phyloP scores from a whole-genome alignment of 1,140 invertebrate genomes.

The Drosophila miranda region DNA sequence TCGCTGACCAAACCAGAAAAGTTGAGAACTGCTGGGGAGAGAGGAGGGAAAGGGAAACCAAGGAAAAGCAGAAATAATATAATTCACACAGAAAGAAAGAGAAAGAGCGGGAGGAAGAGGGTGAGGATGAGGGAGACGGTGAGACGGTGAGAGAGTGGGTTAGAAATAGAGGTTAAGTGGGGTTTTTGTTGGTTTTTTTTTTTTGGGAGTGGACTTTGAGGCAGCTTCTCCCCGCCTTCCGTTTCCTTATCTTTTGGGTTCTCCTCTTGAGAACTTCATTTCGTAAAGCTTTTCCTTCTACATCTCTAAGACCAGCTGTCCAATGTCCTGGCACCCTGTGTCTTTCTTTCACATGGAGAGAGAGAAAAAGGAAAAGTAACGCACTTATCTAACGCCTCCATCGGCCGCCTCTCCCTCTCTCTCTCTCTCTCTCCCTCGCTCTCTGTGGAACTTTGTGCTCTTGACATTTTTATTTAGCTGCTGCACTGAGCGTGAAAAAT shows the following conservation, averaged over 20 bases:
- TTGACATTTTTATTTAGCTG: slow-evolving; percentile 81
- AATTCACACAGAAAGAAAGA: slow-evolving; percentile 46
- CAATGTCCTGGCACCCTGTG: slow-evolving; percentile 29
- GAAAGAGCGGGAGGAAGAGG: neutral
- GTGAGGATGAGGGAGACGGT: too few relatives aligned
- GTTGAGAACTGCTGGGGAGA: neutral
- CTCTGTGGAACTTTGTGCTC: slow-evolving; percentile 53
- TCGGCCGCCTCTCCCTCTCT: slow-evolving; percentile 16
- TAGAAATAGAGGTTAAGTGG: slow-evolving; percentile 50
- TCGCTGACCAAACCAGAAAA: slow-evolving; percentile 56
- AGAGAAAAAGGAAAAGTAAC: slow-evolving; percentile 50
- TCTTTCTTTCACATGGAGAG: slow-evolving; percentile 12
- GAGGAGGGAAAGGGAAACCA: slow-evolving; percentile 16
- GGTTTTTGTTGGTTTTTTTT: slow-evolving; percentile 12
- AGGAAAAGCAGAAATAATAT: slow-evolving; percentile 47
- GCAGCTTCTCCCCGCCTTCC: neutral
- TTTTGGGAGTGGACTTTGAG: slow-evolving; percentile 10
- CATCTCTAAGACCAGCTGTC: slow-evolving; percentile 60
- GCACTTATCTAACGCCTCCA: slow-evolving; percentile 68
- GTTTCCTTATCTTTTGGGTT: slow-evolving; percentile 17
- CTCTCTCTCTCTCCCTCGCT: neutral
- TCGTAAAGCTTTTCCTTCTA: slow-evolving; percentile 47
- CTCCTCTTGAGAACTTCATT: slow-evolving; percentile 50
- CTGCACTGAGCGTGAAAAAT: slow-evolving; percentile 76
- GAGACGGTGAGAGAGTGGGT: slow-evolving; percentile 16